Evolutionary conservation across 2,888 invertebrate species (phyloP), one percentile per base, ranked within the genome.

Genomic region (Zhuqinia jingwanae): DNA sequence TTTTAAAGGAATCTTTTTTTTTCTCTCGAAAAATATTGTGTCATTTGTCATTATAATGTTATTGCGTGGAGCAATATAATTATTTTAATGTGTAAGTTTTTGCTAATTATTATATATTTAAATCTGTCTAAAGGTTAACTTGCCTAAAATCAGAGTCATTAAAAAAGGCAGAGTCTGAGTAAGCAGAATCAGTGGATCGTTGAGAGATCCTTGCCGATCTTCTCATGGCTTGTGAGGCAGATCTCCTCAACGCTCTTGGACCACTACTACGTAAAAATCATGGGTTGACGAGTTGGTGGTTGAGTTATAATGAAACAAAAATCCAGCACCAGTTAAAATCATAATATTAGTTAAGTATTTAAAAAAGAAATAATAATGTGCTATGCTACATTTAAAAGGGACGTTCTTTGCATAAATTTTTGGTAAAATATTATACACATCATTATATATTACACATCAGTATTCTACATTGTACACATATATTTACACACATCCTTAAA

Each of bases 101-200:
- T 22, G 5, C 27, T 42, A n/a, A 45, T 15, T 1, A 8, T 42
- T 47, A n/a, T 25, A 27, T 22, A 47, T 36, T 36, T 50, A 17
- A 80, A 20, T 53, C 17, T 50, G 20, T 22, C 25, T 63, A 53
- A 36, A 50, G 42, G 75, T 84, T 76, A 81, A 86, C 79, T 85
- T 85, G 88, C 89, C 89, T 87, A 79, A 79, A 20, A 27, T 76
- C 80, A 77, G 87, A 79, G 75, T 81, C 89, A 73, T 85, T 50
- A 8, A 81, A 88, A 36, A 87, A 83, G 36, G 87, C 88, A 10
- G 88, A 88, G 58, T 89, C 90, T 63, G 90, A 89, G 65, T 86
- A 88, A 42, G 90, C 90, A 45, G 90, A 89, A 50, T 90, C 89
- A n/a, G 83, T 88, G 0, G 89, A 89, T 17, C 88, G 87, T 86